Evolutionary conservation across 1,140 invertebrate species (phyloP).

Genomic region (Hylaeus anthracinus): DNA sequence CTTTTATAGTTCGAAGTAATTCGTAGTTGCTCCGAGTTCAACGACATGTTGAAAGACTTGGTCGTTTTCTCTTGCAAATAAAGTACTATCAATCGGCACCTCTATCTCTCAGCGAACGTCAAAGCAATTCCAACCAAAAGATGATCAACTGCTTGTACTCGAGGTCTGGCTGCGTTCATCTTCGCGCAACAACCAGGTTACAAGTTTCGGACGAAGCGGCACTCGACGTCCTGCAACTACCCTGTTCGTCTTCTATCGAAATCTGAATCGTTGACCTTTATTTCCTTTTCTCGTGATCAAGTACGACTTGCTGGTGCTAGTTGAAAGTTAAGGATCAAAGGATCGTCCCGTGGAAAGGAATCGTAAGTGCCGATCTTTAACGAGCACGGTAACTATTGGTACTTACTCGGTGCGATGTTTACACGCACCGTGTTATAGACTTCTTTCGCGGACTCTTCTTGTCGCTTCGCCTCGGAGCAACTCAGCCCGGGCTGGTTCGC

Average conservation of each 20-base stretch:
- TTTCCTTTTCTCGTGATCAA: too few species aligned
- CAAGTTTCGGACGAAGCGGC: background rate
- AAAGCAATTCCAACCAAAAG: background rate
- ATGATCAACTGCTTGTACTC: background rate
- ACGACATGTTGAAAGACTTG: background rate
- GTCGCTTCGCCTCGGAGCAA: slow-evolving; percentile 45
- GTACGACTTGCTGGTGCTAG: too few species aligned
- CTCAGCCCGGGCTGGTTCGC: slow-evolving; percentile 21
- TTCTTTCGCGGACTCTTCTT: slow-evolving; percentile 54
- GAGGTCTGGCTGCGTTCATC: background rate
- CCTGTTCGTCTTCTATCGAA: background rate
- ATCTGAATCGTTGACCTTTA: background rate
- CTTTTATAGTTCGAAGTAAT: too few species aligned
- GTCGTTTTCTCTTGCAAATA: background rate
- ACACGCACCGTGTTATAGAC: slow-evolving; percentile 56
- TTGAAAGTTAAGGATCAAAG: background rate
- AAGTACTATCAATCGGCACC: background rate
- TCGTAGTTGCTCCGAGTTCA: background rate
- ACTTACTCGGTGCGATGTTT: slow-evolving; percentile 56
- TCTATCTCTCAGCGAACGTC: background rate
- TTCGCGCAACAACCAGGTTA: background rate
- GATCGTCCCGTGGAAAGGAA: slow-evolving; percentile 29
- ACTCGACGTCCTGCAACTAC: background rate
- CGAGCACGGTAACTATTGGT: slow-evolving; percentile 62
- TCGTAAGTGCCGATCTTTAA: slow-evolving; percentile 57